These are phyloP conservation scores for Drosophila nigromelanica DNA, from an alignment of 1,140 invertebrate genomes.

Conservation along the genomic window DNA sequence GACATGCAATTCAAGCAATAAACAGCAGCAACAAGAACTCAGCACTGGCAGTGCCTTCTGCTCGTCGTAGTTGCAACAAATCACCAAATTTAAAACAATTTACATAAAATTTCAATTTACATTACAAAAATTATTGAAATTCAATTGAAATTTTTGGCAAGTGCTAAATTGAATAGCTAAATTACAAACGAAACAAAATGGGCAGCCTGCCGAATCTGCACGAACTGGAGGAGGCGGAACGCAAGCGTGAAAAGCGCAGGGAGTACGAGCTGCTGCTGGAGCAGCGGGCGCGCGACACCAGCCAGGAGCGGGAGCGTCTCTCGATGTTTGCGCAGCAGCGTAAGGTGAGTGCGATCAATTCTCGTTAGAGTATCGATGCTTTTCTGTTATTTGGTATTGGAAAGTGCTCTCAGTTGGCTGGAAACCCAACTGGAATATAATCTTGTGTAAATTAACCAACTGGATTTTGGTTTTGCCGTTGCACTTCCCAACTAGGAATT, in stretches of 20 bases:
- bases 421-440: too few relatives aligned
- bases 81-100: not conserved
- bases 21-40: not conserved
- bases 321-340: slow-evolving; percentile 65
- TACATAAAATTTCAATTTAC: too few relatives aligned
- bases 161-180: not conserved
- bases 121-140: slow-evolving; percentile 1
- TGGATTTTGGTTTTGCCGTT: too few relatives aligned
- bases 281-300: slow-evolving; percentile 72
- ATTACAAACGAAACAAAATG: slow-evolving; percentile 81
- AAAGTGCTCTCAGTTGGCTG: too few relatives aligned
- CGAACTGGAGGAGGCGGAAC: slow-evolving; percentile 84
- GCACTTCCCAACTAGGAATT: too few relatives aligned
- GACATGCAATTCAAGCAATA: slow-evolving; percentile 15
- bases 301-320: slow-evolving; percentile 75
- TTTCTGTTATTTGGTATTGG: too few relatives aligned
- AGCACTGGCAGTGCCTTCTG: not conserved
- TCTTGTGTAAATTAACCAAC: too few relatives aligned
- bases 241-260: slow-evolving; percentile 77
- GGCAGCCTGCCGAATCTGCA: slow-evolving; percentile 87
- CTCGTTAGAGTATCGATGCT: not conserved
- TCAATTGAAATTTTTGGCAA: slow-evolving; percentile 7
- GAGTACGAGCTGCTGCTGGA: slow-evolving; percentile 80
- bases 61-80: not conserved
- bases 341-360: slow-evolving; percentile 60